phyloP scores from a whole-genome alignment of 2,797 vertebrate species.

The Megaceryle alcyon region DNA sequence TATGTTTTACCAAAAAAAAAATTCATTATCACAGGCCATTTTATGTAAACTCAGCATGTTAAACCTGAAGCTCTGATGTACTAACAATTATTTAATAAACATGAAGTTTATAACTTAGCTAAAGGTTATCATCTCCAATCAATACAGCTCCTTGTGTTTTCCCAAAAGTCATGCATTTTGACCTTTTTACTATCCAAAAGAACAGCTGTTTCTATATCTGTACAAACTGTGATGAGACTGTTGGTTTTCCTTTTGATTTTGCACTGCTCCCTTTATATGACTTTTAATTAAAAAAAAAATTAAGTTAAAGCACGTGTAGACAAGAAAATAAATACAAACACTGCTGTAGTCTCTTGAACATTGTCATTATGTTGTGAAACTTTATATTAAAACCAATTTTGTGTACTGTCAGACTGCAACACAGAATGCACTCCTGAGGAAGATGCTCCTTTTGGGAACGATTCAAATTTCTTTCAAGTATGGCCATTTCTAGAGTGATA shows the following conservation, averaged over 20 bases:
- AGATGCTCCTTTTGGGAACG: fast-evolving
- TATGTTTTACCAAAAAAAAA: neutral
- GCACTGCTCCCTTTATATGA: neutral
- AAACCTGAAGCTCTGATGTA: neutral
- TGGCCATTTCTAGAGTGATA: neutral
- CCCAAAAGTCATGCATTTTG: neutral
- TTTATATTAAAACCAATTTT: neutral
- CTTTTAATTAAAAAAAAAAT: neutral
- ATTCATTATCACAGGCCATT: neutral
- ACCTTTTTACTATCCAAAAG: neutral
- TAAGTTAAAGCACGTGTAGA: neutral
- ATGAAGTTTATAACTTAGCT: constrained; percentile 14
- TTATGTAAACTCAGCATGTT: neutral
- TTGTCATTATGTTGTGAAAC: neutral
- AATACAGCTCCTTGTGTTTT: neutral
- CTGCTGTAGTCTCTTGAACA: neutral
- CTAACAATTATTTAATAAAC: constrained; percentile 30
- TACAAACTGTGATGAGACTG: neutral
- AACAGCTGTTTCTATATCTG: neutral
- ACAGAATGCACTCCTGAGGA: neutral
- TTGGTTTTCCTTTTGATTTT: neutral
- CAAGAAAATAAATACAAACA: neutral
- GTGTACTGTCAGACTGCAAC: neutral
- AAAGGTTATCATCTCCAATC: constrained; percentile 34
- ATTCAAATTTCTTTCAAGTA: neutral